phyloP scores from a whole-genome alignment of 1,140 invertebrate genomes.

The Leptopilina boulardi region DNA sequence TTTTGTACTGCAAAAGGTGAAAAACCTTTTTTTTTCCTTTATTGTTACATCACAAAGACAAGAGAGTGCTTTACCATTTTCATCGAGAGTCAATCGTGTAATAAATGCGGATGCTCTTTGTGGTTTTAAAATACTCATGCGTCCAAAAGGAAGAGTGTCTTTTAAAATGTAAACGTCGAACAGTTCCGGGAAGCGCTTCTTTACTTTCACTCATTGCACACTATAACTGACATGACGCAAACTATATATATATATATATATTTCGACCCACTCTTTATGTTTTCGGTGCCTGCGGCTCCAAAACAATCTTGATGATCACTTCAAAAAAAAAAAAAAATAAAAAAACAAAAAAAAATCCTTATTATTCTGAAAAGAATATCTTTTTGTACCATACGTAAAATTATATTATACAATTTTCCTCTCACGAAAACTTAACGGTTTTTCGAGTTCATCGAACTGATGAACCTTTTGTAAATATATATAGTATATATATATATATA shows the following conservation, averaged over 20 bases:
- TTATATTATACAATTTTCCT: slow-evolving; percentile 35
- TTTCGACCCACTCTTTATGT: slow-evolving; percentile 48
- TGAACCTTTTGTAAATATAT: too few species aligned
- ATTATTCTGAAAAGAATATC: not conserved
- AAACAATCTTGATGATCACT: not conserved
- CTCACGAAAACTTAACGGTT: not conserved
- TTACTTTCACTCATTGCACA: slow-evolving; percentile 71
- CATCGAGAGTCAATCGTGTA: slow-evolving; percentile 35
- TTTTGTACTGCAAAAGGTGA: not conserved
- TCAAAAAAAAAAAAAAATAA: too few species aligned
- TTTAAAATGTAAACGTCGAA: slow-evolving; percentile 43
- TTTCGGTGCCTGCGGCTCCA: not conserved
- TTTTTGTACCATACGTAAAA: slow-evolving; percentile 8
- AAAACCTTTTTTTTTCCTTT: not conserved
- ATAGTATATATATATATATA: too few species aligned
- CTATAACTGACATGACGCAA: slow-evolving; percentile 60
- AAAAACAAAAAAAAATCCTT: not conserved
- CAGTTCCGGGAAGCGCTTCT: slow-evolving; percentile 64
- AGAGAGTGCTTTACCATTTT: slow-evolving; percentile 37
- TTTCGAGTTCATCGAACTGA: slow-evolving; percentile 8
- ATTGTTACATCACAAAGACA: slow-evolving; percentile 46
- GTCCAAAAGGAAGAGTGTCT: slow-evolving; percentile 47
- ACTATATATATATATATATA: slow-evolving; percentile 41
- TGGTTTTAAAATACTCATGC: slow-evolving; percentile 38
- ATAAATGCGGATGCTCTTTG: slow-evolving; percentile 45